phyloP scores from a whole-genome alignment of 2,797 vertebrate genomes.

The Xiphorhynchus erythropygius region DNA sequence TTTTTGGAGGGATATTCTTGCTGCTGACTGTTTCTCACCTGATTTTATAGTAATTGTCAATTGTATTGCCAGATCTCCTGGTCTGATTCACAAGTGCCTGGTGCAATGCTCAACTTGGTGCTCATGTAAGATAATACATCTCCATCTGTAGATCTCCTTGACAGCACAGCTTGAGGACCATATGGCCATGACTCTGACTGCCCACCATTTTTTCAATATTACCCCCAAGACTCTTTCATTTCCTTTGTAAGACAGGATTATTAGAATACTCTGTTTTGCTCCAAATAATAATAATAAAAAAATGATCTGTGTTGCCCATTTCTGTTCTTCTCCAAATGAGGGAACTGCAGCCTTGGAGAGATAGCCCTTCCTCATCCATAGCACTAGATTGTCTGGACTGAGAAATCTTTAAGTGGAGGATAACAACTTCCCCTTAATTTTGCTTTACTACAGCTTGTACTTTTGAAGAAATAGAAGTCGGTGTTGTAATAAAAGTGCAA shows the following conservation, averaged over 20 bases:
- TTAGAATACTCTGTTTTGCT: constrained; percentile 49
- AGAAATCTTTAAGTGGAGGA: neutral
- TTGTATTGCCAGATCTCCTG: constrained; percentile 9
- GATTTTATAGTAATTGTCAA: constrained; percentile 36
- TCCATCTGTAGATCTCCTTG: constrained; percentile 67
- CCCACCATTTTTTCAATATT: constrained; percentile 67
- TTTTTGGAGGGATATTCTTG: neutral
- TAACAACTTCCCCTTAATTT: neutral
- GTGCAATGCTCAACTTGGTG: constrained; percentile 55
- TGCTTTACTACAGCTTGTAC: neutral
- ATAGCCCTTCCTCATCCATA: neutral
- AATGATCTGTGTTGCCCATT: neutral
- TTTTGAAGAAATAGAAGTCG: neutral
- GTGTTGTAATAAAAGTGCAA: neutral
- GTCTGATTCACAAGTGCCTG: constrained; percentile 53
- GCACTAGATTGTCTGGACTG: neutral
- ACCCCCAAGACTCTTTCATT: constrained; percentile 57
- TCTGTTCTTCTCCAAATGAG: neutral
- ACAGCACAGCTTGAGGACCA: constrained; percentile 74
- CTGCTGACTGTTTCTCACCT: constrained; percentile 39
- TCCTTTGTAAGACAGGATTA: constrained; percentile 48
- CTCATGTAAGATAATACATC: constrained; percentile 56
- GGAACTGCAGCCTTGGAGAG: neutral
- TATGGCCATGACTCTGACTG: constrained; percentile 67
- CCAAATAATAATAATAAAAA: constrained; percentile 11